Evolutionary conservation across 2,888 invertebrate species (phyloP).

Genomic region (Dusona sp.): DNA sequence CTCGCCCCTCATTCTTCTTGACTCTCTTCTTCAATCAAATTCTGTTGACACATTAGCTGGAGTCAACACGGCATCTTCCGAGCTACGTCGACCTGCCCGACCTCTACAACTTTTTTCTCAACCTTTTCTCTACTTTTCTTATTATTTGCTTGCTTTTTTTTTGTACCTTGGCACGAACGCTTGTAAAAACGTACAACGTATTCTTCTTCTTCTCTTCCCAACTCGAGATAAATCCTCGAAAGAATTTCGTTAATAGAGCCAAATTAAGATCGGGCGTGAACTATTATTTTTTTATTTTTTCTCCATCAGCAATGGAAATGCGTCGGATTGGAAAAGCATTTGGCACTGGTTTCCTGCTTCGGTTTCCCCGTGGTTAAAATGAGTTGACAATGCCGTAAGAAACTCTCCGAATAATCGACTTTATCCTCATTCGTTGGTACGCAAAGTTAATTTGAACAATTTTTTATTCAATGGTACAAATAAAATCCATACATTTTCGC

Average conservation of each 20-base stretch:
- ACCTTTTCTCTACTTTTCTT: conserved; percentile 22
- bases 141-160: conserved; percentile 37
- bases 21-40: conserved; percentile 56
- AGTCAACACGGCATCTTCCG: conserved; percentile 69
- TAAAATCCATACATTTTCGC: neutral
- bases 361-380: neutral
- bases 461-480: neutral
- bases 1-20: conserved; percentile 27
- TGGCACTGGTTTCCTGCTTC: neutral
- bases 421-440: neutral
- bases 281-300: neutral
- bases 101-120: conserved; percentile 33
- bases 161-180: neutral
- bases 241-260: neutral
- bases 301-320: neutral
- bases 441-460: neutral
- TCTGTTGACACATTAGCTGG: conserved; percentile 71
- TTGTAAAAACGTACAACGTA: neutral
- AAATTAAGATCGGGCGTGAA: neutral
- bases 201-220: neutral
- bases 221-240: neutral
- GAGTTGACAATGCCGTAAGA: neutral
- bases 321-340: neutral
- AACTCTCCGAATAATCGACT: neutral
- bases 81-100: conserved; percentile 31